phyloP scores from a whole-genome alignment of 2,888 invertebrate species.

The Desoria tigrina region DNA sequence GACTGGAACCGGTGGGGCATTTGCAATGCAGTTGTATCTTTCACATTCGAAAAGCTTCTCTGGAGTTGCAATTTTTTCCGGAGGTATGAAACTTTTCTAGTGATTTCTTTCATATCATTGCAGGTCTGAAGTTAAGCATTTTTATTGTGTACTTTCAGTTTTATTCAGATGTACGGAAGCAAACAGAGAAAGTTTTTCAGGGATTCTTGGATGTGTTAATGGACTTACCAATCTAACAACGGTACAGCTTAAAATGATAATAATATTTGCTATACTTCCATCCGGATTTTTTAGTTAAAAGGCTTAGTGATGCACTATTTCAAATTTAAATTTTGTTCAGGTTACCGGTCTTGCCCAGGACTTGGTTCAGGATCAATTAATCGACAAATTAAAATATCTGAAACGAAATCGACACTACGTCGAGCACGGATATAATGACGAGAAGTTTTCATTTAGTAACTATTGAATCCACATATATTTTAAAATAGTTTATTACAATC shows the following conservation, averaged over 20 bases:
- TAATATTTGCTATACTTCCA: not conserved
- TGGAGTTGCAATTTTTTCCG: conserved; percentile 48
- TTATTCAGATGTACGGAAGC: conserved; percentile 48
- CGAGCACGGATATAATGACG: conserved; percentile 50
- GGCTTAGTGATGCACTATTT: too few species aligned
- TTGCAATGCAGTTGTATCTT: conserved; percentile 48
- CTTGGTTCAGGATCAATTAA: conserved; percentile 38
- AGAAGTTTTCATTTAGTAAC: conserved; percentile 48
- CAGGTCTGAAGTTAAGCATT: conserved; percentile 19
- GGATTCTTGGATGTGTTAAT: conserved; percentile 49
- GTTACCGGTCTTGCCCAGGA: conserved; percentile 43
- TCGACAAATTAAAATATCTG: conserved; percentile 41
- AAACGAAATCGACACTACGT: conserved; percentile 45
- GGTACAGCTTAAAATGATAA: conserved; percentile 18
- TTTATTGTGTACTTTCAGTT: conserved; percentile 30
- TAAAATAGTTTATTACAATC: conserved; percentile 4
- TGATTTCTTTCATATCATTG: not conserved
- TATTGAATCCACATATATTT: not conserved
- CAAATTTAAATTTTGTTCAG: conserved; percentile 28
- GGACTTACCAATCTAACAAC: conserved; percentile 47
- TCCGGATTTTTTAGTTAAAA: too few species aligned
- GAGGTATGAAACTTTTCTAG: conserved; percentile 33
- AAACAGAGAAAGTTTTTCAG: conserved; percentile 48
- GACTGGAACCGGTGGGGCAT: conserved; percentile 45
- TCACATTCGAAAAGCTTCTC: conserved; percentile 47